Evolutionary conservation across 2,888 invertebrate genomes (phyloP).

Genomic region (Amphimallon solstitiale): DNA sequence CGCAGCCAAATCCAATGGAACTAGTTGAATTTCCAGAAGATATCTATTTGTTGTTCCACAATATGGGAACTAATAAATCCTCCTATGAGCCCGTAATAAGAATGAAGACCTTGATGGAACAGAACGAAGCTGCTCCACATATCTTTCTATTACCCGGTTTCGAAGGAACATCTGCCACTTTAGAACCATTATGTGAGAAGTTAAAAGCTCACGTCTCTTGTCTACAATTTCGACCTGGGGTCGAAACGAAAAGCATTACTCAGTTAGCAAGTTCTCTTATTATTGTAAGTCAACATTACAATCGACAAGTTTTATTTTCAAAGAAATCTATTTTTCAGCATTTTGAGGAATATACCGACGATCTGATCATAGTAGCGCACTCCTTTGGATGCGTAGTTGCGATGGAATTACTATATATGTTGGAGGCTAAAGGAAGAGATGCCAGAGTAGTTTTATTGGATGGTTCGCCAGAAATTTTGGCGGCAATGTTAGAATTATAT

Average conservation of each 20-base stretch:
- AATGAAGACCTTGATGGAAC: neutral
- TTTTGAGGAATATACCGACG: no score
- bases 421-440: slow-evolving; percentile 71
- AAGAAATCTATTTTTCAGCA: no score
- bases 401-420: slow-evolving; percentile 75
- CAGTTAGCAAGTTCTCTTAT: no score
- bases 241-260: no score
- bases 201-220: slow-evolving; percentile 62
- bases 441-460: slow-evolving; percentile 79
- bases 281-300: no score
- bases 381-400: slow-evolving; percentile 84
- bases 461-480: slow-evolving; percentile 76
- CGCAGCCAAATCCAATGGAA: no score
- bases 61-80: no score
- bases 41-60: no score
- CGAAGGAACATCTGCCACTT: slow-evolving; percentile 71
- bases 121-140: neutral
- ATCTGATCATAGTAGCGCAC: no score
- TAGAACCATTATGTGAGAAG: slow-evolving; percentile 62
- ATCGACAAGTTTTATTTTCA: no score
- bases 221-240: slow-evolving; percentile 70
- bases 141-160: slow-evolving; percentile 70
- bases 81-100: slow-evolving; percentile 67
- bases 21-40: no score
- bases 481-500: slow-evolving; percentile 63